Evolutionary conservation across 2,888 invertebrate genomes (phyloP).

Genomic region (Augiades crinisus): DNA sequence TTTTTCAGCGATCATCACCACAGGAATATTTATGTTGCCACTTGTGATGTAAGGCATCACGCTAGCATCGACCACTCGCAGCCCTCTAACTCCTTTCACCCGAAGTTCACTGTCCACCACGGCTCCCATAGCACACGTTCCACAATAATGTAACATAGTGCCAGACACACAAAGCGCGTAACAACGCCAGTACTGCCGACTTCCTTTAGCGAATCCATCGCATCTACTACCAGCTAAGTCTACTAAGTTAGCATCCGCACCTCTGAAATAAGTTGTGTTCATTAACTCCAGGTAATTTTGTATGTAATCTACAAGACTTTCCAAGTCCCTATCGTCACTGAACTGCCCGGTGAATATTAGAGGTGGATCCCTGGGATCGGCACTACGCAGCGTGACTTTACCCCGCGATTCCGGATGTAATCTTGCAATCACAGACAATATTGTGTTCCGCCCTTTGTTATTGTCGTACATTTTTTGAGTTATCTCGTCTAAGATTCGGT

Average conservation of each 20-base stretch:
- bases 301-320: not conserved
- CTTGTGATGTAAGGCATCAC: not conserved
- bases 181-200: constrained; percentile 48
- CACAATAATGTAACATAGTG: not conserved
- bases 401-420: constrained; percentile 13
- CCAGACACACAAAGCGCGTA: constrained; percentile 55
- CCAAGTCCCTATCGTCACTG: constrained; percentile 1
- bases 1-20: not conserved
- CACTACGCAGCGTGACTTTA: not conserved
- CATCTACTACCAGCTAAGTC: not conserved
- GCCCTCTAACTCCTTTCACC: not conserved
- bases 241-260: not conserved
- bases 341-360: not conserved
- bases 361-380: not conserved
- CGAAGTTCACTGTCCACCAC: constrained; percentile 3
- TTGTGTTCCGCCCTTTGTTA: too few relatives aligned
- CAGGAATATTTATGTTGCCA: not conserved
- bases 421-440: too few relatives aligned
- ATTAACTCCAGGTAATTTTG: not conserved
- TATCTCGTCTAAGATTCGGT: too few relatives aligned
- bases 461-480: too few relatives aligned
- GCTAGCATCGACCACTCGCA: constrained; percentile 2
- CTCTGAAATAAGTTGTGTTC: constrained; percentile 9
- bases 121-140: constrained; percentile 3
- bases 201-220: not conserved